phyloP scores from a whole-genome alignment of 2,888 invertebrate species.

The Punctoribates punctum region DNA sequence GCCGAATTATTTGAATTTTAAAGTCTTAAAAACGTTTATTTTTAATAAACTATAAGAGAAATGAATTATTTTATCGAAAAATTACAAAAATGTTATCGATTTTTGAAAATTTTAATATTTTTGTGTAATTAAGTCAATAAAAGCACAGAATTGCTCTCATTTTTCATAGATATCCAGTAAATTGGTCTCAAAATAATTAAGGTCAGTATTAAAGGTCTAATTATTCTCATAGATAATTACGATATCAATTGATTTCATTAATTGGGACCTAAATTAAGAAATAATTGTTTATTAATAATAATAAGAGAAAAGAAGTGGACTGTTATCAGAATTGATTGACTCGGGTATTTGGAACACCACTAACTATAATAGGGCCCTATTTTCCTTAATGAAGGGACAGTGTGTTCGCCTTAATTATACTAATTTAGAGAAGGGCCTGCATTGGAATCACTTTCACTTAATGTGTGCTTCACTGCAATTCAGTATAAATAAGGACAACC shows the following conservation, averaged over 20 bases:
- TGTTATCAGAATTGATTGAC: not conserved
- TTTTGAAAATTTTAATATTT: too few species aligned
- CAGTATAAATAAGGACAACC: not conserved
- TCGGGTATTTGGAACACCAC: not conserved
- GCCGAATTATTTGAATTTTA: too few species aligned
- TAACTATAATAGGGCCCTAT: not conserved
- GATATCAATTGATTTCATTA: not conserved
- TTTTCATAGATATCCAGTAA: too few species aligned
- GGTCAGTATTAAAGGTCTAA: too few species aligned
- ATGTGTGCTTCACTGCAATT: conserved; percentile 6
- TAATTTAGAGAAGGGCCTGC: not conserved
- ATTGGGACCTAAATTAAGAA: not conserved
- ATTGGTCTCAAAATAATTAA: too few species aligned
- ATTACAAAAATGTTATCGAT: too few species aligned
- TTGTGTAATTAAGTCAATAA: too few species aligned
- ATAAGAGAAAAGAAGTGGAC: not conserved
- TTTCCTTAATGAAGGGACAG: not conserved
- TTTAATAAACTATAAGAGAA: too few species aligned
- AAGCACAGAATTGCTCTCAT: too few species aligned
- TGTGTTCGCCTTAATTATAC: conserved; percentile 9
- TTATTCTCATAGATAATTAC: too few species aligned
- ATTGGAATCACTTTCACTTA: not conserved
- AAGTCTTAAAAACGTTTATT: too few species aligned
- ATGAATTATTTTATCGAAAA: too few species aligned
- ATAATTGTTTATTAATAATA: not conserved